phyloP scores from a whole-genome alignment of 1,140 invertebrate species.

The Heliconius eleuchia region DNA sequence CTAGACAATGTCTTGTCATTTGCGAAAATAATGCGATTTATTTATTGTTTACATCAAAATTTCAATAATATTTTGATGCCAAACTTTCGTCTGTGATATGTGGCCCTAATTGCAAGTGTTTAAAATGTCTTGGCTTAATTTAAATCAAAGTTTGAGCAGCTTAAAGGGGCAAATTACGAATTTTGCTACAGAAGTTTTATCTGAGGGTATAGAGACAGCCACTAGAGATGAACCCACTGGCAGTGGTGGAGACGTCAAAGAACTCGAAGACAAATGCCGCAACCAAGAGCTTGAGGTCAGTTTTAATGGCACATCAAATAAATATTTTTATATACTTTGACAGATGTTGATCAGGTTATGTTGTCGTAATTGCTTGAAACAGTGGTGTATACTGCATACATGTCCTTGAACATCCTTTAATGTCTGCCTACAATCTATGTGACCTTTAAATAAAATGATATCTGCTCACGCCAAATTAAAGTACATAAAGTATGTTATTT shows the following conservation, averaged over 20 bases:
- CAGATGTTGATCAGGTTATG: conserved; percentile 69
- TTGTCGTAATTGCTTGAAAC: conserved; percentile 45
- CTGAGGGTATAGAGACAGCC: conserved; percentile 82
- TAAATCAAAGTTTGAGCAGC: conserved; percentile 87
- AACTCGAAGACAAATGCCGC: conserved; percentile 83
- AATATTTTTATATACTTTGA: conserved; percentile 53
- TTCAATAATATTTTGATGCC: conserved; percentile 48
- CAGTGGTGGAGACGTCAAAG: conserved; percentile 77
- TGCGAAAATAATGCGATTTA: conserved; percentile 76
- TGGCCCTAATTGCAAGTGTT: conserved; percentile 40
- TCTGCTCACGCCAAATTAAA: neutral
- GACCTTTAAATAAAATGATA: neutral
- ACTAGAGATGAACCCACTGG: conserved; percentile 72
- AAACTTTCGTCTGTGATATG: conserved; percentile 59
- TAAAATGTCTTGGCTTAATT: conserved; percentile 89
- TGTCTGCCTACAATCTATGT: neutral
- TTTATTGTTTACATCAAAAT: conserved; percentile 71
- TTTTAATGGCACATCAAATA: conserved; percentile 42
- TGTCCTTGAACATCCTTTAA: conserved; percentile 19
- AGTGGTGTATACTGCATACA: conserved; percentile 6
- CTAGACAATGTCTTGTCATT: conserved; percentile 76
- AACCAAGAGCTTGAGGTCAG: conserved; percentile 85
- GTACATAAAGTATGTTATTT: neutral
- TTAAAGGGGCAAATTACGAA: conserved; percentile 89
- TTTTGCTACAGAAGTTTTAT: conserved; percentile 88